Conservation (phyloP, 2,888 invertebrate species). For the Pollenia griseotomentosa region DNA sequence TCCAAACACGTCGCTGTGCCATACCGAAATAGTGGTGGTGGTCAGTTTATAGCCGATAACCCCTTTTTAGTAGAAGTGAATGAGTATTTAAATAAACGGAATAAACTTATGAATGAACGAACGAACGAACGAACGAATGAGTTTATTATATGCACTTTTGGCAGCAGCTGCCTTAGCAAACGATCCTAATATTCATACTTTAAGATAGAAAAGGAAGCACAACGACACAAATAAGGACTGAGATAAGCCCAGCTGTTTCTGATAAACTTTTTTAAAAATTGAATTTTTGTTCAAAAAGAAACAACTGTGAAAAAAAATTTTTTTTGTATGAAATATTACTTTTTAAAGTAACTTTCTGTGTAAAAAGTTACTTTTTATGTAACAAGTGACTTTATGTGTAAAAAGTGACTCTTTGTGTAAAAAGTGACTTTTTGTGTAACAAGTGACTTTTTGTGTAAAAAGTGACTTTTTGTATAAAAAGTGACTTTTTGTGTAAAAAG, state of each 20-base stretch:
- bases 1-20: neutral
- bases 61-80: neutral
- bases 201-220: constrained; percentile 13
- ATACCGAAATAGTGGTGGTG: constrained; percentile 25
- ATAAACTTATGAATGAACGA: constrained; percentile 14
- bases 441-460: too few species aligned
- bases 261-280: neutral
- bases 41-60: constrained; percentile 37
- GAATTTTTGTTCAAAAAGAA: too few species aligned
- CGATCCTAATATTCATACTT: constrained; percentile 38
- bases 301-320: too few species aligned
- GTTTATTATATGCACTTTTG: constrained; percentile 61
- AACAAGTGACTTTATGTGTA: too few species aligned
- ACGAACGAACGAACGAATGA: constrained; percentile 6
- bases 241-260: neutral
- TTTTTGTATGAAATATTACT: too few species aligned
- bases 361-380: too few species aligned
- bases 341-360: too few species aligned
- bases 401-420: too few species aligned
- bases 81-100: constrained; percentile 33
- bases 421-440: too few species aligned
- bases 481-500: too few species aligned
- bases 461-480: too few species aligned
- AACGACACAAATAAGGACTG: neutral
- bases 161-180: constrained; percentile 64